Evolutionary conservation across 2,113 vertebrate genomes (phyloP), one percentile per base, ranked within the genome.

Genomic region (Sphaerodactylus townsendi): DNA sequence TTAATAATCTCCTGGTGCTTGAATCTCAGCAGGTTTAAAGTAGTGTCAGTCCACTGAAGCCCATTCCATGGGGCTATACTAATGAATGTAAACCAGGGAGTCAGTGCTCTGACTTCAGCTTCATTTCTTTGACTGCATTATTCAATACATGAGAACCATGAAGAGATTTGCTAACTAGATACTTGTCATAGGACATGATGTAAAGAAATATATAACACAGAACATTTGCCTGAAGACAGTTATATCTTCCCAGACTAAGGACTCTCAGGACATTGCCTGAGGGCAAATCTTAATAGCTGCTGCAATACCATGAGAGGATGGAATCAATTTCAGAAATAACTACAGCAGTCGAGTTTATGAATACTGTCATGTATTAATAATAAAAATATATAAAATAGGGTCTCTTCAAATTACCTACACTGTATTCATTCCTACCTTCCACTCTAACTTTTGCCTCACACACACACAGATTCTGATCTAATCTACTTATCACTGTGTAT

Each of bases 111-210:
- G 53, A 53, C 13, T 56, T 66, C 53, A 85, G 15, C n/a, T 72
- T 78, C 66, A 84, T 37, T 76, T 71, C 46, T 64, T 86, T 82
- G 56, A 64, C 68, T 82, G 35, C 75, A 86, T 86, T 91, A 88
- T 84, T 65, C 71, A 81, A 59, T 62, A 85, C 1, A 0, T 30
- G 39, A 79, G 69, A 88, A 84, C 37, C 1, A 86, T 71, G 87
- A 86, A 87, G 69, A 0, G 33, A 71, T 82, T 86, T 81, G 44
- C 39, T 71, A 77, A 70, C 23, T 71, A 70, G 28, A 44, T 64
- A 37, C 65, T 81, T 86, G 66, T 82, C 85, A 39, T 11, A 71
- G 37, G 64, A 46, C 28, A 50, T 77, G 73, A 64, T 77, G 48
- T 82, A 33, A 35, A 35, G 30, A 76, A 39, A 9, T 64, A 72